Conservation (phyloP, 2,888 invertebrate species). For the Odontocerum albicorne region DNA sequence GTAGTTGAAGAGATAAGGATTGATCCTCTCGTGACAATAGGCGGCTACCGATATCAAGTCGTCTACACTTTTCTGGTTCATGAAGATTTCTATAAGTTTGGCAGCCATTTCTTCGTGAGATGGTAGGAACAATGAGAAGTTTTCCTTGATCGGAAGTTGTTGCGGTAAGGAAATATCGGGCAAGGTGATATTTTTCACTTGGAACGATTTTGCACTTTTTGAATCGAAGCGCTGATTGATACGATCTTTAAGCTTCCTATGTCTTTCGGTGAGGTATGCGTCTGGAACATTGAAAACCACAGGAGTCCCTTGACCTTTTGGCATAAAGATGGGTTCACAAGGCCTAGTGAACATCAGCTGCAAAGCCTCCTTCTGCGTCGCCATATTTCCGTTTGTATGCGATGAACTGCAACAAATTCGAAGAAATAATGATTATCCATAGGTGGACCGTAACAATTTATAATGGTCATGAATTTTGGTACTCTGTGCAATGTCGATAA, state of each 20-base stretch:
- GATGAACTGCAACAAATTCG: no score
- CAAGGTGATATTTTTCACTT: slow-evolving; percentile 52
- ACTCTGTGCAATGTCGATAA: no score
- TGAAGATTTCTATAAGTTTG: slow-evolving; percentile 67
- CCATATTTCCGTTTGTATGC: no score
- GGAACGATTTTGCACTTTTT: no score
- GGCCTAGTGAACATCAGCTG: slow-evolving; percentile 65
- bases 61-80: slow-evolving; percentile 59
- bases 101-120: slow-evolving; percentile 71
- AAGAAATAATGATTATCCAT: no score
- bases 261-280: slow-evolving; percentile 49
- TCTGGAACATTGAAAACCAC: slow-evolving; percentile 59
- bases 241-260: slow-evolving; percentile 45
- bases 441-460: no score
- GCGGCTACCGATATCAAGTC: slow-evolving; percentile 58
- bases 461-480: no score
- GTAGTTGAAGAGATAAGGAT: slow-evolving; percentile 64
- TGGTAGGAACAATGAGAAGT: slow-evolving; percentile 76
- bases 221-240: slow-evolving; percentile 45
- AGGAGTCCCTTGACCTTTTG: slow-evolving; percentile 58
- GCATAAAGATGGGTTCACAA: slow-evolving; percentile 64
- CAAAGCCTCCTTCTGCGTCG: no score
- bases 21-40: slow-evolving; percentile 59
- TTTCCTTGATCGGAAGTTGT: slow-evolving; percentile 59
- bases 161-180: slow-evolving; percentile 62